Evolutionary conservation across 2,888 invertebrate species (phyloP).

Genomic region (Didymodactylos carnosus): DNA sequence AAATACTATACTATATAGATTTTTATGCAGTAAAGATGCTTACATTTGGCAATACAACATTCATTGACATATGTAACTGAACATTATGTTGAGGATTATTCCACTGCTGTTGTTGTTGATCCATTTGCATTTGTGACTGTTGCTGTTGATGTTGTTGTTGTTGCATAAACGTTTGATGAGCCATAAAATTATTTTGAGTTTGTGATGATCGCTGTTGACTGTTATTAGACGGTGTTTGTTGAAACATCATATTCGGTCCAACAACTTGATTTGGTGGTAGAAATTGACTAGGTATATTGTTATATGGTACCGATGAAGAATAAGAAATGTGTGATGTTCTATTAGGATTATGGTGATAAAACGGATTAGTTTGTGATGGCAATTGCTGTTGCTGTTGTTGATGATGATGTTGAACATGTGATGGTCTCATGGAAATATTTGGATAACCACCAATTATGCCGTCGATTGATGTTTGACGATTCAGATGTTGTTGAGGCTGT

Average conservation of each 20-base stretch:
- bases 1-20: too few relatives aligned
- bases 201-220: background rate
- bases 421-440: too few relatives aligned
- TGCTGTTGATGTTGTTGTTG: background rate
- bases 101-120: background rate
- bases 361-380: too few relatives aligned
- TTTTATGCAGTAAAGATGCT: too few relatives aligned
- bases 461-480: background rate
- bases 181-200: background rate
- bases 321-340: too few relatives aligned
- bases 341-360: too few relatives aligned
- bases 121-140: background rate
- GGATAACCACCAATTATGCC: too few relatives aligned
- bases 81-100: too few relatives aligned
- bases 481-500: background rate
- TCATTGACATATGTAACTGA: background rate
- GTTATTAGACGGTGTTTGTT: background rate
- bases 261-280: background rate
- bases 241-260: too few relatives aligned
- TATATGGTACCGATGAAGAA: background rate
- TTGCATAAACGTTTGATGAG: background rate
- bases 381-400: background rate
- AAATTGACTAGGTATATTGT: too few relatives aligned
- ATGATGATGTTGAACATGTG: background rate
- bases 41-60: background rate